Evolutionary conservation across 2,113 vertebrate genomes (phyloP).

Genomic region (Barbus barbus): DNA sequence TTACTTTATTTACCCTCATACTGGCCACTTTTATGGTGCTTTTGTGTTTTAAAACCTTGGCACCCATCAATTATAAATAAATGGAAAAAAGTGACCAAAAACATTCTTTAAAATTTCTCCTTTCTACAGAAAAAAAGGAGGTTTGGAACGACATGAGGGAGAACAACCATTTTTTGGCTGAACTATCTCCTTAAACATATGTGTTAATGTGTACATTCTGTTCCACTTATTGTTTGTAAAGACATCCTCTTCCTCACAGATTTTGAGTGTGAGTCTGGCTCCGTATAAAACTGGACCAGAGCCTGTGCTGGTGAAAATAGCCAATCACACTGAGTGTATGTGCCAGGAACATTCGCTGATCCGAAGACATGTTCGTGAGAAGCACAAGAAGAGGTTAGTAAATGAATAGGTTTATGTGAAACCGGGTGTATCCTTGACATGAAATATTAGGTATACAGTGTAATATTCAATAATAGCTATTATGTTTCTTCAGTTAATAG

Average conservation of each 20-base stretch:
- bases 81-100: not conserved
- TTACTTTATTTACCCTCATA: not conserved
- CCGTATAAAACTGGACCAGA: constrained; percentile 90
- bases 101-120: not conserved
- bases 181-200: not conserved
- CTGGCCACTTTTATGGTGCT: not conserved
- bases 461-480: not conserved
- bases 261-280: constrained; percentile 89
- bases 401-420: not conserved
- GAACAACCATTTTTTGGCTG: not conserved
- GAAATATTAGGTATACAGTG: not conserved
- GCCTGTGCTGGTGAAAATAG: constrained; percentile 88
- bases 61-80: not conserved
- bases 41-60: not conserved
- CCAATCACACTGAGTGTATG: constrained; percentile 91
- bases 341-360: constrained; percentile 81
- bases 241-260: constrained; percentile 66
- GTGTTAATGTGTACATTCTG: not conserved
- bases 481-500: not conserved
- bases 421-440: not conserved
- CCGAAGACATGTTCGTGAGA: constrained; percentile 69
- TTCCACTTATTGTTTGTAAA: not conserved
- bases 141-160: not conserved
- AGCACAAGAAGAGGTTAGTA: constrained; percentile 71
- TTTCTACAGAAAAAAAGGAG: not conserved